A percentile compares a stretch with the other conserved stretches of the same genome.
phyloP scores from a whole-genome alignment of 2,113 vertebrate species.

The Pangasianodon hypophthalmus region DNA sequence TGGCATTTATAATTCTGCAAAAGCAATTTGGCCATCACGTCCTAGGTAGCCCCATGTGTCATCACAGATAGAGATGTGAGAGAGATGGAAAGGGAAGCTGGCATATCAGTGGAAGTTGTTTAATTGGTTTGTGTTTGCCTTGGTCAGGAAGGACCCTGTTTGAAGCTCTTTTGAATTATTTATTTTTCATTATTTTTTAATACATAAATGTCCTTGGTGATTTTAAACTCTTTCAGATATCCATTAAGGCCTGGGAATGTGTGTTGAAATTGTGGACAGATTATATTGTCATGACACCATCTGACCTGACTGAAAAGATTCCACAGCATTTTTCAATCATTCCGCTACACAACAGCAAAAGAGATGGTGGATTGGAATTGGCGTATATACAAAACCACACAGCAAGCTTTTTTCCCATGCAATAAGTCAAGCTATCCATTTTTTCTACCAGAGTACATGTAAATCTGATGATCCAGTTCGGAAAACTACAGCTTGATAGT shows the following conservation, averaged over 20 bases:
- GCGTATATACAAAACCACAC: neutral
- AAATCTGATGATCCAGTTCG: neutral
- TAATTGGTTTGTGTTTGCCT: slow-evolving; percentile 29
- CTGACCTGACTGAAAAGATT: neutral
- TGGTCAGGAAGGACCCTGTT: neutral
- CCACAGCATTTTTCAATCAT: neutral
- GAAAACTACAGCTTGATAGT: neutral
- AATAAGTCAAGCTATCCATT: neutral
- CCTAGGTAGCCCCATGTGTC: neutral
- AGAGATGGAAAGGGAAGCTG: neutral
- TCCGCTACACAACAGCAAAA: neutral
- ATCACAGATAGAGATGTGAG: neutral
- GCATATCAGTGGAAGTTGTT: neutral
- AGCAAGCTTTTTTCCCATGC: too few species aligned
- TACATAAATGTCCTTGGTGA: neutral
- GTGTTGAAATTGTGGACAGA: neutral
- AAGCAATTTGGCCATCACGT: slow-evolving; percentile 39
- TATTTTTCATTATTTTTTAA: neutral
- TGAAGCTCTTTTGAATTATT: slow-evolving; percentile 13
- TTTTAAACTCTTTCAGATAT: neutral
- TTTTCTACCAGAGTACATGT: neutral
- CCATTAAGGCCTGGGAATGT: neutral
- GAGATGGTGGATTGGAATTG: neutral
- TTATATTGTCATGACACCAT: neutral
- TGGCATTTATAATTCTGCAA: slow-evolving; percentile 51